A percentile compares a stretch with the other conserved stretches of the same genome.
Evolutionary conservation across 1,140 invertebrate genomes (phyloP).

Genomic region (Delia radicum): DNA sequence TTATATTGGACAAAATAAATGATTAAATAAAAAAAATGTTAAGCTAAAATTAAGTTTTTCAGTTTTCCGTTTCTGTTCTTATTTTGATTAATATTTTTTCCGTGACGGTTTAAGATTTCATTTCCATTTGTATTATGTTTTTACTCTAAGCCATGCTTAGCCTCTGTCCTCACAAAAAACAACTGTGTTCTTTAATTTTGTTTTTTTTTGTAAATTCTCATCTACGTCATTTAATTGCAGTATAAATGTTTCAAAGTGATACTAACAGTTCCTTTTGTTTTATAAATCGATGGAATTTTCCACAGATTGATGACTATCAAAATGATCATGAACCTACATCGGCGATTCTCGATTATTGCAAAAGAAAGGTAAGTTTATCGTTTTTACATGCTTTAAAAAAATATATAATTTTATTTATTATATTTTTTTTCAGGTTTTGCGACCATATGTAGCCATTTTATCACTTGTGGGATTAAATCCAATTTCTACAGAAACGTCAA

Average conservation of each 20-base stretch:
- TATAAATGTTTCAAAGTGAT: conserved; percentile 47
- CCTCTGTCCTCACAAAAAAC: too few species aligned
- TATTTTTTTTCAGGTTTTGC: conserved; percentile 62
- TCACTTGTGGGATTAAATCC: conserved; percentile 73
- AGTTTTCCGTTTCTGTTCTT: too few species aligned
- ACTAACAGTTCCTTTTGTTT: conserved; percentile 51
- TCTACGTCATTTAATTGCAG: too few species aligned
- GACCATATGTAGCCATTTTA: conserved; percentile 71
- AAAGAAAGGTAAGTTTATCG: conserved; percentile 63
- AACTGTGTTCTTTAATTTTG: too few species aligned
- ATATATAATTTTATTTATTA: background rate
- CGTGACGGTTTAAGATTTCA: too few species aligned
- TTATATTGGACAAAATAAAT: too few species aligned
- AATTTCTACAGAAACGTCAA: conserved; percentile 63
- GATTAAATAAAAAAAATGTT: too few species aligned
- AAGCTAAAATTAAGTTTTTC: too few species aligned
- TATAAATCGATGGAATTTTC: conserved; percentile 47
- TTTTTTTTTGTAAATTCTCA: too few species aligned
- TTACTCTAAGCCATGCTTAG: too few species aligned
- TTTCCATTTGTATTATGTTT: too few species aligned
- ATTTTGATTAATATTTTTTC: too few species aligned
- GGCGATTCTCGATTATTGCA: conserved; percentile 74
- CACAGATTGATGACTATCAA: conserved; percentile 66
- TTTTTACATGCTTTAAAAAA: background rate
- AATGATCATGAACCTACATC: conserved; percentile 71